These are phyloP conservation scores for Drosophila setosimentum DNA, from an alignment of 2,888 invertebrate genomes.

Conservation along the genomic window DNA sequence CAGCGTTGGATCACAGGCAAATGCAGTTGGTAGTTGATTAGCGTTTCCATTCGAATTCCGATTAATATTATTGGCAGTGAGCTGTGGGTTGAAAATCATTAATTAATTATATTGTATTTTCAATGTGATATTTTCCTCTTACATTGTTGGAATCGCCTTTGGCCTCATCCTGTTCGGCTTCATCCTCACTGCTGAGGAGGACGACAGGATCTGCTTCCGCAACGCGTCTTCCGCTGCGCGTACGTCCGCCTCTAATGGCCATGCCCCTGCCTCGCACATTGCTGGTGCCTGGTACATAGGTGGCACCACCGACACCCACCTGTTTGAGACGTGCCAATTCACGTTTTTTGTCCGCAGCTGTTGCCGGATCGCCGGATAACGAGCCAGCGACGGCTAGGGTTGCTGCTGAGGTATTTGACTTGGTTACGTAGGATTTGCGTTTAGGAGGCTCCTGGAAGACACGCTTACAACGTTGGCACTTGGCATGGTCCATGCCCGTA, in stretches of 20 bases:
- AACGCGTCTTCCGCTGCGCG: constrained; percentile 84
- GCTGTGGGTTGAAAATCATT: constrained; percentile 15
- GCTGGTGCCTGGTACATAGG: constrained; percentile 42
- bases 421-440: constrained; percentile 78
- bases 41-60: constrained; percentile 48
- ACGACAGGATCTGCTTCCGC: constrained; percentile 89
- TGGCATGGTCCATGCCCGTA: constrained; percentile 91
- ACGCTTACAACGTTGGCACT: constrained; percentile 91
- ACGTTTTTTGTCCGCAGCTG: constrained; percentile 75
- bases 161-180: constrained; percentile 86
- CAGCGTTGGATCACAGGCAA: constrained; percentile 82
- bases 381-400: constrained; percentile 32
- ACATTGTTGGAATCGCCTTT: constrained; percentile 74
- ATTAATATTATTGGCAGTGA: constrained; percentile 49
- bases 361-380: constrained; percentile 28
- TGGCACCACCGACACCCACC: constrained; percentile 42
- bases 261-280: constrained; percentile 69
- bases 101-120: background rate
- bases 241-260: constrained; percentile 83
- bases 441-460: constrained; percentile 91
- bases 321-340: constrained; percentile 53
- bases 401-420: constrained; percentile 49
- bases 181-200: constrained; percentile 90
- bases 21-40: constrained; percentile 65
- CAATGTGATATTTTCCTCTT: constrained; percentile 25